Percentiles rank a stretch among this genome's conserved stretches.
Conservation (phyloP, 1,140 invertebrate species). For the Ceratoteleas bidentatus region DNA sequence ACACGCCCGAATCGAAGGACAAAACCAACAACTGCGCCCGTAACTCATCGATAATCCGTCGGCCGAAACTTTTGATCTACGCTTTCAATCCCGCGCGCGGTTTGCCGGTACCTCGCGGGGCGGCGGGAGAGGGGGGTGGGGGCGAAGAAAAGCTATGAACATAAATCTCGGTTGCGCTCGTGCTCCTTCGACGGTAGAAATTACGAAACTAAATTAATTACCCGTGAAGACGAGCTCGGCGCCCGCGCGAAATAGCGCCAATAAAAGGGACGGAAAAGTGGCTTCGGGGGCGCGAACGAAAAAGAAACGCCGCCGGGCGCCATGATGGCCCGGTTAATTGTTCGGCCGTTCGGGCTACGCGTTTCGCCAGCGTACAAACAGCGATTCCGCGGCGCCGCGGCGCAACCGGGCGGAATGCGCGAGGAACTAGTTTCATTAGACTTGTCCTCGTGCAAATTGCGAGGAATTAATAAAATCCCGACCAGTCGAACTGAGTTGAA, state of each 20-base stretch:
- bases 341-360: constrained; percentile 57
- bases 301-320: constrained; percentile 19
- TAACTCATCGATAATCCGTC: constrained; percentile 61
- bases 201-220: constrained; percentile 78
- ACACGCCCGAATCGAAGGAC: constrained; percentile 21
- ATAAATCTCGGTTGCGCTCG: constrained; percentile 64
- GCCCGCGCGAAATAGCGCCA: constrained; percentile 68
- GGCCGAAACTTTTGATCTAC: constrained; percentile 49
- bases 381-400: constrained; percentile 28
- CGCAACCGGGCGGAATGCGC: constrained; percentile 38
- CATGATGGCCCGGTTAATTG: constrained; percentile 69
- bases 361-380: too few relatives aligned
- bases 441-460: constrained; percentile 57
- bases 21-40: constrained; percentile 33
- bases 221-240: constrained; percentile 69
- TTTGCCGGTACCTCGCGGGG: constrained; percentile 9
- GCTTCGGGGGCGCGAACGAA: constrained; percentile 40
- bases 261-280: constrained; percentile 66
- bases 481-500: constrained; percentile 54
- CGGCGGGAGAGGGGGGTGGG: constrained; percentile 1
- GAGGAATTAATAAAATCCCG: constrained; percentile 60
- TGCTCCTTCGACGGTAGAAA: constrained; percentile 71
- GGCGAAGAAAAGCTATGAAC: constrained; percentile 63
- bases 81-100: constrained; percentile 42
- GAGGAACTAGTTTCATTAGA: constrained; percentile 54